A percentile compares a stretch with the other conserved stretches of the same genome.
Conservation (phyloP, 1,140 invertebrate genomes). For the Arctopsyche grandis region DNA sequence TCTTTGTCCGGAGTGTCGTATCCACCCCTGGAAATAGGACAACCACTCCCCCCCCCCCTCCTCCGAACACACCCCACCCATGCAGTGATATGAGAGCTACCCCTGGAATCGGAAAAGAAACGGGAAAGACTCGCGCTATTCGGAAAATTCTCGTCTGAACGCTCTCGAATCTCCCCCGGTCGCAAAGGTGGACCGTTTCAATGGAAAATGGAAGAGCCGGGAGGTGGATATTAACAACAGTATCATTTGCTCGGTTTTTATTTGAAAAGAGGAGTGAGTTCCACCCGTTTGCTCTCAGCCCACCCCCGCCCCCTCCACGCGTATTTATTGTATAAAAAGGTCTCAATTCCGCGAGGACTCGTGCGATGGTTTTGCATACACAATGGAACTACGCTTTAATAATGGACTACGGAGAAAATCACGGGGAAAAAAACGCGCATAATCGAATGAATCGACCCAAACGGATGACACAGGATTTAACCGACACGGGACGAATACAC, state of each 20-base stretch:
- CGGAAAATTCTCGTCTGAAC: conserved; percentile 12
- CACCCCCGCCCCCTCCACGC: not conserved
- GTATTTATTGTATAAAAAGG: conserved; percentile 8
- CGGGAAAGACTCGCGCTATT: not conserved
- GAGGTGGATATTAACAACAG: conserved; percentile 27
- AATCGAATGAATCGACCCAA: not conserved
- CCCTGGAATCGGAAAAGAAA: conserved; percentile 9
- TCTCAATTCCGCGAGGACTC: not conserved
- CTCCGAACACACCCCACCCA: not conserved
- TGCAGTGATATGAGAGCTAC: conserved; percentile 10
- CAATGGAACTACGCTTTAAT: conserved; percentile 12
- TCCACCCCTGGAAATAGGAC: not conserved
- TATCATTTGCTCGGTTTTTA: conserved; percentile 33
- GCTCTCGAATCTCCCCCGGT: conserved; percentile 13
- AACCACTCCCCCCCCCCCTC: not conserved
- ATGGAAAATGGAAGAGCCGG: conserved; percentile 28
- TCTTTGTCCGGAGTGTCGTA: not conserved
- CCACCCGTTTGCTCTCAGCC: not conserved
- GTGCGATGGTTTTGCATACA: conserved; percentile 8
- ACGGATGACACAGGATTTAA: no score
- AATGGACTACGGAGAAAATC: not conserved
- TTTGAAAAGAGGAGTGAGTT: not conserved
- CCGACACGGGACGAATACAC: no score
- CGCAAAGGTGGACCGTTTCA: conserved; percentile 20
- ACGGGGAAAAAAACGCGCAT: not conserved